Conservation (phyloP, 2,113 vertebrate species). For the Sapajus apella region DNA sequence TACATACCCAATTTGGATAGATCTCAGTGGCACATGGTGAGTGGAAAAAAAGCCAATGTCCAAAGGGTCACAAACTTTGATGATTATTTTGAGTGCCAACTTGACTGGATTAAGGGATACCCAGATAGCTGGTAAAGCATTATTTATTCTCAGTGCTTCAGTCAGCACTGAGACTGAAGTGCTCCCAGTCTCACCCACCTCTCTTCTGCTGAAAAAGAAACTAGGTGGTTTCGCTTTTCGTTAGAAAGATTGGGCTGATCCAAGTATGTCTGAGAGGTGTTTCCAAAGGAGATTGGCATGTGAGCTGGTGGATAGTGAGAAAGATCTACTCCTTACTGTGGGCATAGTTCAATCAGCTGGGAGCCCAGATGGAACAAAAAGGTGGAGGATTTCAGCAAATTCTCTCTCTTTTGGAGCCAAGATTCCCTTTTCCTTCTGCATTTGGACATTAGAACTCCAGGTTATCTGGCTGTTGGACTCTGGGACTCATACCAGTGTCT, state of each 20-base stretch:
- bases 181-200: neutral
- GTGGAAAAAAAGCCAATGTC: neutral
- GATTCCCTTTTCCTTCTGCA: neutral
- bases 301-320: neutral
- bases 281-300: neutral
- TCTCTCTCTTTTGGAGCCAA: too few species aligned
- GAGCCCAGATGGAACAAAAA: neutral
- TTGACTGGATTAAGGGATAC: neutral
- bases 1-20: neutral
- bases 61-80: too few species aligned
- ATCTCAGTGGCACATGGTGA: neutral
- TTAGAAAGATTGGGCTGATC: neutral
- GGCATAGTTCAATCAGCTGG: neutral
- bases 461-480: neutral
- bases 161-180: neutral
- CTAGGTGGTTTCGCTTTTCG: neutral
- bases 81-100: neutral
- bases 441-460: neutral
- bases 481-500: neutral
- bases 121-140: neutral
- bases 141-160: neutral
- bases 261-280: neutral
- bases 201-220: neutral
- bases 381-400: neutral
- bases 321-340: neutral